Conservation (phyloP, 2,113 vertebrate species). For the Lynx canadensis region DNA sequence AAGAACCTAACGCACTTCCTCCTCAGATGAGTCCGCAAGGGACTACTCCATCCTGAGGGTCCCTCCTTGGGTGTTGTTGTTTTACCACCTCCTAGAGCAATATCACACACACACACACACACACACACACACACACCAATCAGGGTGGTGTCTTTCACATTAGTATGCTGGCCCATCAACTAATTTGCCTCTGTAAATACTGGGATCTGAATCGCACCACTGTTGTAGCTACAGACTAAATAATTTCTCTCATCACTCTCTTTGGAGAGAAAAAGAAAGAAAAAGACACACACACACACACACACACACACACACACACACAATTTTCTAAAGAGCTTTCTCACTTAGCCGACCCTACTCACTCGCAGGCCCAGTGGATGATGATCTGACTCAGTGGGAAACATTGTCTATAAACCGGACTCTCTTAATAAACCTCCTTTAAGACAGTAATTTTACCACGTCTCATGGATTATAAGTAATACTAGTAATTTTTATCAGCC, state of each 20-base stretch:
- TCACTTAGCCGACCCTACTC: background rate
- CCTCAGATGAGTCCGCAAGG: background rate
- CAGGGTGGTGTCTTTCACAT: constrained; percentile 63
- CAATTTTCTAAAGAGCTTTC: background rate
- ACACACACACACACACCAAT: background rate
- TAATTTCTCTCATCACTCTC: constrained; percentile 78
- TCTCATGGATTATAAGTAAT: background rate
- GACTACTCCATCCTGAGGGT: background rate
- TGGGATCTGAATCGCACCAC: constrained; percentile 83
- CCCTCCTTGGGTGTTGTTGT: no score
- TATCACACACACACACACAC: background rate
- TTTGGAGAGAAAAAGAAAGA: constrained; percentile 48
- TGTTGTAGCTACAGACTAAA: constrained; percentile 76
- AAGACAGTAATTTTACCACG: background rate
- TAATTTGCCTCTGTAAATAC: constrained; percentile 80
- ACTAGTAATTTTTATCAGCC: background rate
- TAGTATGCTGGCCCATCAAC: constrained; percentile 80
- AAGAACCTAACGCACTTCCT: background rate
- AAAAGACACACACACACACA: background rate
- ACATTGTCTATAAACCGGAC: background rate
- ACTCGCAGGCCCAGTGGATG: background rate
- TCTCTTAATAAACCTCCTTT: background rate
- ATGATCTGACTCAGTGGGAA: background rate
- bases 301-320: background rate
- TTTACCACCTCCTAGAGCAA: background rate